phyloP scores from a whole-genome alignment of 2,113 vertebrate genomes.

The Pluvianellus socialis region DNA sequence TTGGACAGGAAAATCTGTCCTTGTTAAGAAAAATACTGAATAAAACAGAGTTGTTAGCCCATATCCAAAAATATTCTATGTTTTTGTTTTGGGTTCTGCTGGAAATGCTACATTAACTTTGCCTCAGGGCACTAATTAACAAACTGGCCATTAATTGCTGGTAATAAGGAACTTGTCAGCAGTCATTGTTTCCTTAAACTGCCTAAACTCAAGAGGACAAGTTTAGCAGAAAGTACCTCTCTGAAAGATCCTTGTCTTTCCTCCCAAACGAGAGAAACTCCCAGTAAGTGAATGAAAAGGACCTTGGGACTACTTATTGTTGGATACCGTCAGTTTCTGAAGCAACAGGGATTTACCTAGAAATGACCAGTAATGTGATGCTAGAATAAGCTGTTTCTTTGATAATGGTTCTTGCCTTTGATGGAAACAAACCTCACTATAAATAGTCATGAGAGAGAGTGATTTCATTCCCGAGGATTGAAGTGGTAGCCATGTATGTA shows the following conservation, averaged over 20 bases:
- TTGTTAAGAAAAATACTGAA: constrained; percentile 59
- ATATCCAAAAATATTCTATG: constrained; percentile 59
- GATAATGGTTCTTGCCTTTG: background rate
- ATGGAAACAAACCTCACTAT: constrained; percentile 1
- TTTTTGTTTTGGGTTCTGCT: constrained; percentile 62
- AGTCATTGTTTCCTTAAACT: constrained; percentile 67
- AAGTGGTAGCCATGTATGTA: background rate
- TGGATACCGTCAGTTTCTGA: background rate
- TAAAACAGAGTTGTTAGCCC: constrained; percentile 47
- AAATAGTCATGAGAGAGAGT: constrained; percentile 15
- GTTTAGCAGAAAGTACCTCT: constrained; percentile 28
- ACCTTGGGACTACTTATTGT: background rate
- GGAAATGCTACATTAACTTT: constrained; percentile 66
- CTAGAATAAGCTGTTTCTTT: background rate
- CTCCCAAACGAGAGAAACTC: background rate
- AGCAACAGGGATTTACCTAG: background rate
- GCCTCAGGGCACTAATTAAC: constrained; percentile 75
- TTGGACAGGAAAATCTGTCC: constrained; percentile 40
- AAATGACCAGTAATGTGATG: background rate
- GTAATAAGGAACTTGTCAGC: constrained; percentile 70
- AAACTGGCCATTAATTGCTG: constrained; percentile 72
- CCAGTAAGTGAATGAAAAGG: background rate
- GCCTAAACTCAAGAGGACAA: constrained; percentile 50
- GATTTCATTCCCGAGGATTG: constrained; percentile 19
- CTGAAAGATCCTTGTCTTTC: constrained; percentile 42